These are phyloP conservation scores for Apostichopus parvimensis DNA, from an alignment of 35 echinoderm and acorn worm species.

Conservation along the genomic window DNA sequence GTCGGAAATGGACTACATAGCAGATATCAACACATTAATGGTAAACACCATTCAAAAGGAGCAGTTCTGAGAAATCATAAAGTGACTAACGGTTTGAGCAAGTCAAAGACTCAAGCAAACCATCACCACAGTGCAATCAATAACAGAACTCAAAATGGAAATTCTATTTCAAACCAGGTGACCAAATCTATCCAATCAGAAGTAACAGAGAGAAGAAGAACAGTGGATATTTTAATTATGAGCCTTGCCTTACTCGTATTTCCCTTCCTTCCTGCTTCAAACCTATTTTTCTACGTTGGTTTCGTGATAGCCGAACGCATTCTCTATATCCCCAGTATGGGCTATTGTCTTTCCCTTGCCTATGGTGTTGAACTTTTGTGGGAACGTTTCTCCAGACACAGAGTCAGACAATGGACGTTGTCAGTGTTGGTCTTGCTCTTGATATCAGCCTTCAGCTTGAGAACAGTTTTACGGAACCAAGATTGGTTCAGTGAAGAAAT, in stretches of 20 bases:
- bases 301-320: constrained; percentile 94
- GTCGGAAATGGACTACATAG: constrained; percentile 3
- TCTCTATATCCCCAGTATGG: constrained; percentile 97
- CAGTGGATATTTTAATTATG: constrained; percentile 67
- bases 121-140: constrained; percentile 26
- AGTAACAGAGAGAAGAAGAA: constrained; percentile 1
- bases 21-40: background rate
- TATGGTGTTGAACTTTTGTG: constrained; percentile 14
- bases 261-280: constrained; percentile 87
- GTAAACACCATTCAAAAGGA: background rate
- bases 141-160: background rate
- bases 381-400: constrained; percentile 1
- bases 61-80: background rate
- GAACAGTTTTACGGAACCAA: constrained; percentile 80
- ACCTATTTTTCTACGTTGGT: constrained; percentile 93
- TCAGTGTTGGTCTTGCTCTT: background rate
- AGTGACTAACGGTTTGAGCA: constrained; percentile 25
- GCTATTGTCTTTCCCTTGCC: constrained; percentile 71
- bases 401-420: background rate
- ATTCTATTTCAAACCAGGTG: constrained; percentile 1
- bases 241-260: constrained; percentile 77
- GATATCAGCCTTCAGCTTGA: constrained; percentile 51
- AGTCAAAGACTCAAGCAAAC: background rate
- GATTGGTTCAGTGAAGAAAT: constrained; percentile 93
- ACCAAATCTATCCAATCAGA: background rate